Evolutionary conservation across 1,140 invertebrate genomes (phyloP), one percentile per base, ranked within the genome.

Genomic region (Olivierus martensii): DNA sequence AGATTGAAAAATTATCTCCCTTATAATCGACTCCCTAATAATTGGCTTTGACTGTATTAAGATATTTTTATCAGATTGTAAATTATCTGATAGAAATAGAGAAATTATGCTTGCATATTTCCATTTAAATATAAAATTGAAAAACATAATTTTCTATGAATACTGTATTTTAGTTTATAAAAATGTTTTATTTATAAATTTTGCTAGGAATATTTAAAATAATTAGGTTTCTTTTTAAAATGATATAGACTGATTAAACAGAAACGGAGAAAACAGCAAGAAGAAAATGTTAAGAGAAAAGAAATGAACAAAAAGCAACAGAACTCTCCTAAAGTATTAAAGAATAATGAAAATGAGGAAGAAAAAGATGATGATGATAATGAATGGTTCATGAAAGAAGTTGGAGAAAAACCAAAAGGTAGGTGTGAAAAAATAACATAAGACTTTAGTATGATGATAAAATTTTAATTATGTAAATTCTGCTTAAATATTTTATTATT

Each of bases 331-430:
- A 77, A 77, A 17, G 57, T 82, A 7, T 75, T 79, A 41, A 82
- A 82, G 28, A 82, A 82, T 61, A 75, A 78, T 55, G 79, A 77
- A 57, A 64, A 56, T 21, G 21, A 45, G n/a, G 19, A 53, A 18
- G 21, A 45, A n/a, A 51, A 55, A 10, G 18, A 4, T 19, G 42
- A 22, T 11, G 78, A 87, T 63, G 85, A 88, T 72, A 78, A 73
- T 0, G 79, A 84, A 56, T 91, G 88, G 72, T 92, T 85, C 66
- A 74, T 79, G 55, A 69, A 87, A 59, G 87, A 89, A 76, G 84
- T 92, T 21, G 87, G 87, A 43, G 76, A 82, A 56, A 82, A 87
- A 63, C 88, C 87, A 5, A 87, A 90, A 56, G 50, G 50, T 37
- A 49, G 50, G n/a, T n/a, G n/a, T n/a, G n/a, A n/a, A n/a, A n/a